phyloP scores from a whole-genome alignment of 2,113 vertebrate genomes.

The Triplophysa siluroides region DNA sequence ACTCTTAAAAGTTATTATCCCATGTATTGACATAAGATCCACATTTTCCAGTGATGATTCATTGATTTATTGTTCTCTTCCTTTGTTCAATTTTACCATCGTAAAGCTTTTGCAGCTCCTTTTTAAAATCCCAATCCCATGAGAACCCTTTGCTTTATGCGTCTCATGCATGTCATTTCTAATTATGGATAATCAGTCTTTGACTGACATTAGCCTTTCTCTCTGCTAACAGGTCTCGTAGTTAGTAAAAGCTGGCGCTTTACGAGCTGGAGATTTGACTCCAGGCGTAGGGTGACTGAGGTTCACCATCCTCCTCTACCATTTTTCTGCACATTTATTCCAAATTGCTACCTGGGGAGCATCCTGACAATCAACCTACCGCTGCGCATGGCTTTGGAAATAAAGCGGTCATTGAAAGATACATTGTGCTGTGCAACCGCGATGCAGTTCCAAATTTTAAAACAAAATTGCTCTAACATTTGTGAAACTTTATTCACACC shows the following conservation, averaged over 20 bases:
- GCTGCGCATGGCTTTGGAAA: neutral
- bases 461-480: neutral
- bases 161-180: neutral
- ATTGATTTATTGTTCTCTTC: too few species aligned
- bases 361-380: conserved; percentile 1
- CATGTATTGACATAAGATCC: too few species aligned
- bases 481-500: neutral
- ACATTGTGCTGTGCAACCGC: neutral
- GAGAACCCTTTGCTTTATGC: neutral
- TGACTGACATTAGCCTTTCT: neutral
- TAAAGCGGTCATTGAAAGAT: neutral
- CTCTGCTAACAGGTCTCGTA: neutral
- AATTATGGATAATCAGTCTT: conserved; percentile 1
- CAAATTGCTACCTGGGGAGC: neutral
- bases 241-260: neutral
- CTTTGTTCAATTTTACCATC: too few species aligned
- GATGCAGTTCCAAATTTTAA: neutral
- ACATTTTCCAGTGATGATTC: too few species aligned
- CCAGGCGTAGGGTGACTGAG: neutral
- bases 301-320: neutral
- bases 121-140: neutral
- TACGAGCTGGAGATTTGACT: neutral
- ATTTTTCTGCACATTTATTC: neutral
- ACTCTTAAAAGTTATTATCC: too few species aligned
- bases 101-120: neutral